Conservation (phyloP, 2,888 invertebrate species). For the Sesamia inferens region DNA sequence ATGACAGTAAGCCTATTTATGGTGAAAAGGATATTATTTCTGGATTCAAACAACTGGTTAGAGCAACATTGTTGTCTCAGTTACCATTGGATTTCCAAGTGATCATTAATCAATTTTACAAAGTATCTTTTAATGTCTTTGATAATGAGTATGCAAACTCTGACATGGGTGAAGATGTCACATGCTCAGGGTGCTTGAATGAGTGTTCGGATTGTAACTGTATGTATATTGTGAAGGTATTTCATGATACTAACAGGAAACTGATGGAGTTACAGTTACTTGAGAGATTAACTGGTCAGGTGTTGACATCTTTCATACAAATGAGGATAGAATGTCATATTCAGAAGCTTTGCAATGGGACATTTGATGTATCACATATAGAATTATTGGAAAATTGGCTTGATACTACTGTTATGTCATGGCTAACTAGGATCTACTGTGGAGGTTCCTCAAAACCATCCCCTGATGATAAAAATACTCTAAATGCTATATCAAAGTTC, state of each 20-base stretch:
- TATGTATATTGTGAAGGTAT: conserved; percentile 92
- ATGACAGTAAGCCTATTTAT: conserved; percentile 86
- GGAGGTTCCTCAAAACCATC: conserved; percentile 91
- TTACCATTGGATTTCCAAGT: conserved; percentile 92
- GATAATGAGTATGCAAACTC: conserved; percentile 86
- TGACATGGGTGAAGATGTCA: conserved; percentile 90
- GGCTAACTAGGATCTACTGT: conserved; percentile 95
- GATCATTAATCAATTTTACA: conserved; percentile 94
- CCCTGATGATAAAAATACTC: conserved; percentile 88
- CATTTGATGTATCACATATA: conserved; percentile 95
- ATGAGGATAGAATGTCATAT: conserved; percentile 95
- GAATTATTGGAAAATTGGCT: conserved; percentile 96
- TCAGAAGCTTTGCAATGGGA: conserved; percentile 95
- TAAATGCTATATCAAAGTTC: conserved; percentile 91
- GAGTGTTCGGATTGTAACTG: conserved; percentile 91
- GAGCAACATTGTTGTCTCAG: conserved; percentile 92
- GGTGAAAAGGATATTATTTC: conserved; percentile 88
- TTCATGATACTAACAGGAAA: conserved; percentile 94
- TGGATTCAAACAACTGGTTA: conserved; percentile 91
- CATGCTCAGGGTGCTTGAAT: conserved; percentile 93
- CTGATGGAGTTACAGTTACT: conserved; percentile 94
- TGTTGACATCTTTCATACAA: conserved; percentile 95
- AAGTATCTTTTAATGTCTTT: conserved; percentile 94
- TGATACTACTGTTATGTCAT: conserved; percentile 95
- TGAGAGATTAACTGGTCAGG: conserved; percentile 95